Evolutionary conservation across 1,140 invertebrate genomes (phyloP).

Genomic region (Lamellibrachia luymesi): DNA sequence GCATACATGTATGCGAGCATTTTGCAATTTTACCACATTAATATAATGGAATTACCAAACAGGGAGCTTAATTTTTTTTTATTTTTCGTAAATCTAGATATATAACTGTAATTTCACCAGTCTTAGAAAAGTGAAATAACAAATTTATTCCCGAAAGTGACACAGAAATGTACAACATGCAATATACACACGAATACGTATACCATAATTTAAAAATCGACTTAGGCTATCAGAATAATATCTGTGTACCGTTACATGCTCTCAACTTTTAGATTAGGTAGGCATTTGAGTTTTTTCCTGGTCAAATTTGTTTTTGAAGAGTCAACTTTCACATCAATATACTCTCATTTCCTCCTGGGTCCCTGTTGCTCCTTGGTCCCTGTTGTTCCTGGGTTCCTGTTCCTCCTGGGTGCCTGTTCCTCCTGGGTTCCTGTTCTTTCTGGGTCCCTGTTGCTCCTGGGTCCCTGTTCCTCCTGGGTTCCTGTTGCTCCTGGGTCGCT

Average conservation of each 20-base stretch:
- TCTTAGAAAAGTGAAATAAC: background rate
- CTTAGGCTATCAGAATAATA: background rate
- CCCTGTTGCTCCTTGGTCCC: no score
- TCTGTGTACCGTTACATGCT: background rate
- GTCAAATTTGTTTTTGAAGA: no score
- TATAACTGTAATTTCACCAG: background rate
- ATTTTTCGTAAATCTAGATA: background rate
- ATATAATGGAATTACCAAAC: background rate
- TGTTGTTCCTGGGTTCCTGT: no score
- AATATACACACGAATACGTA: background rate
- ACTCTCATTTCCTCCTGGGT: no score
- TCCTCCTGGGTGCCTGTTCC: no score
- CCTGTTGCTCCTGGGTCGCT: no score
- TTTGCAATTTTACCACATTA: background rate
- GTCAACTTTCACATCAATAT: no score
- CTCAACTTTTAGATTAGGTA: no score
- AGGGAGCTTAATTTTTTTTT: background rate
- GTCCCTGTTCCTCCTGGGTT: no score
- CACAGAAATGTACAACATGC: background rate
- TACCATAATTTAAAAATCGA: background rate
- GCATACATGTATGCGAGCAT: background rate
- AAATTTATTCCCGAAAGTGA: background rate
- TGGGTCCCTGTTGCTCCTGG: no score
- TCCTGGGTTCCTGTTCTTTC: no score
- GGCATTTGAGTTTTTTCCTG: no score